Base-by-base conservation (phyloP, 2,888 invertebrate species). In the Frankliniella intonsa region DNA sequence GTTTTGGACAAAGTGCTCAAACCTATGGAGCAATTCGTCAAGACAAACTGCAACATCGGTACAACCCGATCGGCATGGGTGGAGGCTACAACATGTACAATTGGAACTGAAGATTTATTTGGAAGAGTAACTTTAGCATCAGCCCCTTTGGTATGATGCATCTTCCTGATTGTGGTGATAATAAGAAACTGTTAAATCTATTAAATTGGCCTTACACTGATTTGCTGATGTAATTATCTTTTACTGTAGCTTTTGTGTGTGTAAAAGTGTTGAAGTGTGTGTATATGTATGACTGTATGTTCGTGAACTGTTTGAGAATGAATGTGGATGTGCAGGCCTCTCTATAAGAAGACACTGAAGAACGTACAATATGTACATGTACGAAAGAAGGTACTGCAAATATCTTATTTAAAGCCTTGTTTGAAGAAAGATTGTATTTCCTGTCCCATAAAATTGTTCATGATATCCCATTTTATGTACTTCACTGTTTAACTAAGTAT, bases 41-140 rank as follows among this genome's bases (percentile, higher is more conserved):
- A 51, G 85, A 85, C 82, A 85, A 84, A 83, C 69, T 83, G 25
- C 84, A 84, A 82, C 85, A 85, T 82, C 84, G 85, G 79, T 85
- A 85, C 84, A 85, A 85, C 81, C 85, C 85, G 25, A 85, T 85
- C 62, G 85, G 85, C 50, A 84, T 85, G 83, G 85, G 85, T 12
- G 85, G 85, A 80, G 85, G 85, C 49, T 85, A 85, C 83, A 85
- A 85, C 82, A 84, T 85, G 83, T 84, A 85, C 83, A 85, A 84
- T 83, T 85, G 85, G 85, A 85, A 84, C 82, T 85, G 82, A 84
- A 76, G 69, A 76, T 25, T 12, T 8, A 25, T 25, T 1, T 10
- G 25, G 69, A 76, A 76, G 69, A 76, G 25, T 25, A 76, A 76
- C 69, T 22, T 76, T 76, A 5, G 69, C 69, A 76, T 76, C 25